Conservation (phyloP, 1,140 invertebrate species). For the Himalopsyche phryganea region DNA sequence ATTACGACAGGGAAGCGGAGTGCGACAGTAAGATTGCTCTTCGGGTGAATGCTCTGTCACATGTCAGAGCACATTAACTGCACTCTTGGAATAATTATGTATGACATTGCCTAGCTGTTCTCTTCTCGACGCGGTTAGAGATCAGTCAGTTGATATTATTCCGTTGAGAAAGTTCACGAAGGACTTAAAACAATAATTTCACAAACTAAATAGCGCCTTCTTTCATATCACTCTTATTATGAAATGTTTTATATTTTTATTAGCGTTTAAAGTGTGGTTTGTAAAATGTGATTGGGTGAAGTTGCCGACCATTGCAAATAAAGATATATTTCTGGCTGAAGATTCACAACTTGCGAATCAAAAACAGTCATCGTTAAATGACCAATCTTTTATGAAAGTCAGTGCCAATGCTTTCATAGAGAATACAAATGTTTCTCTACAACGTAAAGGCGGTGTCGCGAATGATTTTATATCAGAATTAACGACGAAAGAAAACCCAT, state of each 20-base stretch:
- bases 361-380: background rate
- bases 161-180: too few relatives aligned
- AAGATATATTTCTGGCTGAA: background rate
- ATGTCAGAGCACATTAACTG: conserved; percentile 16
- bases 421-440: conserved; percentile 3
- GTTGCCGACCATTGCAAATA: conserved; percentile 9
- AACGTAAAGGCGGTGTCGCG: too few relatives aligned
- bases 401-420: background rate
- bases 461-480: too few relatives aligned
- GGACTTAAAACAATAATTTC: too few relatives aligned
- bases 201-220: too few relatives aligned
- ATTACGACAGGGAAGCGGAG: background rate
- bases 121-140: too few relatives aligned
- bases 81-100: too few relatives aligned
- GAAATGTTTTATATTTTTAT: conserved; percentile 1
- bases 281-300: conserved; percentile 17
- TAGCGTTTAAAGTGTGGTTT: background rate
- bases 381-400: conserved; percentile 3
- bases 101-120: too few relatives aligned
- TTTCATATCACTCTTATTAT: background rate
- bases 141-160: too few relatives aligned
- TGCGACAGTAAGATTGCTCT: background rate
- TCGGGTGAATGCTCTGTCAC: conserved; percentile 30
- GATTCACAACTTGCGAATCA: background rate
- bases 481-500: too few relatives aligned